A percentile compares a stretch with the other conserved stretches of the same genome.
Evolutionary conservation across 2,888 invertebrate species (phyloP).

Genomic region (Cepaea hortensis): DNA sequence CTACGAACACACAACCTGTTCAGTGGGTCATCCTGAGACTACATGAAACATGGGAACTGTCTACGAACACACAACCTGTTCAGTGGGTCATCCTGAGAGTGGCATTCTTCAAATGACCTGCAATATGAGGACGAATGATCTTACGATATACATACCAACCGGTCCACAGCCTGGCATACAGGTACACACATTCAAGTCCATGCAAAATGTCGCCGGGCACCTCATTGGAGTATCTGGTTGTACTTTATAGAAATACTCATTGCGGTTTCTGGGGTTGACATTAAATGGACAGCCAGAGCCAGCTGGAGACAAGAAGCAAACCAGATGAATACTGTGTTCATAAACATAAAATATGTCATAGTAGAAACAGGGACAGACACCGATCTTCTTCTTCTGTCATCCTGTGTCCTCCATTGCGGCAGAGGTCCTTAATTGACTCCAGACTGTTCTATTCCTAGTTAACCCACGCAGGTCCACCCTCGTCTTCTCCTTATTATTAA

Average conservation of each 20-base stretch:
- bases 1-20: too few relatives aligned
- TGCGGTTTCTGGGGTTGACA: conserved; percentile 13
- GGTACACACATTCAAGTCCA: conserved; percentile 44
- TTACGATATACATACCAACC: not conserved
- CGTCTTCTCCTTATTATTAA: too few relatives aligned
- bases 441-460: too few relatives aligned
- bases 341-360: not conserved
- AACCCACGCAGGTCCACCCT: too few relatives aligned
- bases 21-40: too few relatives aligned
- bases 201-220: conserved; percentile 33
- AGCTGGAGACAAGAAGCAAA: not conserved
- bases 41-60: too few relatives aligned
- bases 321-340: not conserved
- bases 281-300: conserved; percentile 26
- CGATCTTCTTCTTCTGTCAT: not conserved
- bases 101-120: too few relatives aligned
- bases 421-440: too few relatives aligned
- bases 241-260: conserved; percentile 29
- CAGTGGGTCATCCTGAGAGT: too few relatives aligned
- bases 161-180: conserved; percentile 38
- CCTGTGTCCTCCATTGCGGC: too few relatives aligned
- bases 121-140: too few relatives aligned
- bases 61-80: too few relatives aligned
- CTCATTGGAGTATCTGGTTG: not conserved
- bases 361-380: not conserved